phyloP scores from a whole-genome alignment of 2,797 vertebrate species.

The Neomorphus geoffroyi region DNA sequence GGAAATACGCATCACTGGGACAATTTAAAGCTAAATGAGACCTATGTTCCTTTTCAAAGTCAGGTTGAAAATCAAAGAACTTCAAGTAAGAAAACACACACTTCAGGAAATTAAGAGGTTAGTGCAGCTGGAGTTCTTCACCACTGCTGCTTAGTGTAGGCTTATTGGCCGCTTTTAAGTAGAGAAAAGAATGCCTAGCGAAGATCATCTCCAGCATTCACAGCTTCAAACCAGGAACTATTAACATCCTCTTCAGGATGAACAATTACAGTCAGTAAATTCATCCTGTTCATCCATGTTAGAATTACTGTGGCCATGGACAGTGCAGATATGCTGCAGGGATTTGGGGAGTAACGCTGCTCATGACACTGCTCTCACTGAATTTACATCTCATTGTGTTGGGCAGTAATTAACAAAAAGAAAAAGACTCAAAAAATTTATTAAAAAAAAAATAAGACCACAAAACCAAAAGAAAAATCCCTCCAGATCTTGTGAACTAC shows the following conservation, averaged over 20 bases:
- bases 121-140: not conserved
- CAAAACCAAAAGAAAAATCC: not conserved
- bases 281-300: not conserved
- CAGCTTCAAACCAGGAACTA: not conserved
- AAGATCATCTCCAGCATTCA: not conserved
- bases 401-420: not conserved
- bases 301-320: constrained; percentile 17
- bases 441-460: too few relatives aligned
- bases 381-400: not conserved
- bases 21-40: constrained; percentile 39
- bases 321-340: not conserved
- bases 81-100: constrained; percentile 15
- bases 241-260: not conserved
- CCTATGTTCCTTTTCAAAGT: constrained; percentile 14
- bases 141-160: not conserved
- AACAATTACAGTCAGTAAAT: constrained; percentile 40
- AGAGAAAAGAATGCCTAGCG: not conserved
- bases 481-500: not conserved
- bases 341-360: not conserved
- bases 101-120: constrained; percentile 34
- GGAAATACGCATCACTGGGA: not conserved
- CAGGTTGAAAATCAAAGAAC: constrained; percentile 1
- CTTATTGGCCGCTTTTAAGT: constrained; percentile 27
- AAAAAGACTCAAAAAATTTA: not conserved
- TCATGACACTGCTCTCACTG: not conserved